Base-by-base conservation (phyloP, 2,888 invertebrate genomes). In the Drosophila recens region DNA sequence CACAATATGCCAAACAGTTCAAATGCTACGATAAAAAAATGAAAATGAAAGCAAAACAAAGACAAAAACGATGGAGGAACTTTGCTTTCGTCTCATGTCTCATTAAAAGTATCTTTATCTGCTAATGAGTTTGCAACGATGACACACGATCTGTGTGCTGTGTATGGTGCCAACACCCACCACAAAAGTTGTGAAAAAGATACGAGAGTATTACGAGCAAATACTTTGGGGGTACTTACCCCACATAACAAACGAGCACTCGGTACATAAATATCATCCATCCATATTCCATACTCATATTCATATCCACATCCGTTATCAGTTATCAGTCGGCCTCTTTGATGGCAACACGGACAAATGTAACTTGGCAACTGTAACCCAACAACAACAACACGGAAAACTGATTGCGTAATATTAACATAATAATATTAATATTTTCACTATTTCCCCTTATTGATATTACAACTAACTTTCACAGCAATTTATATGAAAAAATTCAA, bases 101-200 rank as follows among this genome's bases (percentile, higher is more conserved):
- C 63, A 61, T n/a, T 36, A 20, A 20, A 61, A 43, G 27, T 68
- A 40, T 52, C 69, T 69, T 72, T 82, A 77, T 72, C 81, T 72
- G 79, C 59, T 68, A 79, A 81, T 81, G 75, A 79, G 81, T 70
- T 65, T 51, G 61, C 53, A 63, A 45, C 54, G 48, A 76, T 82
- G 81, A 82, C 82, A 81, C 84, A 83, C 75, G 57, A 72, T 75
- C 77, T 79, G 20, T 59, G 30, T 49, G 17, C 34, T 27, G 27
- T 27, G 27, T 27, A 5, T 27, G 27, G 51, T 62, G 83, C 83
- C 85, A 87, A 85, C 88, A 84, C 86, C 88, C 88, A 78, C 80
- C 58, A 42, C 54, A 56, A 80, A 81, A 79, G 82, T 87, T 85
- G 82, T 82, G 78, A 87, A 84, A 83, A 59, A 70, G 56, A 71